These are phyloP conservation scores for Micrastur ruficollis DNA, from an alignment of 2,797 vertebrate genomes.

Conservation along the genomic window DNA sequence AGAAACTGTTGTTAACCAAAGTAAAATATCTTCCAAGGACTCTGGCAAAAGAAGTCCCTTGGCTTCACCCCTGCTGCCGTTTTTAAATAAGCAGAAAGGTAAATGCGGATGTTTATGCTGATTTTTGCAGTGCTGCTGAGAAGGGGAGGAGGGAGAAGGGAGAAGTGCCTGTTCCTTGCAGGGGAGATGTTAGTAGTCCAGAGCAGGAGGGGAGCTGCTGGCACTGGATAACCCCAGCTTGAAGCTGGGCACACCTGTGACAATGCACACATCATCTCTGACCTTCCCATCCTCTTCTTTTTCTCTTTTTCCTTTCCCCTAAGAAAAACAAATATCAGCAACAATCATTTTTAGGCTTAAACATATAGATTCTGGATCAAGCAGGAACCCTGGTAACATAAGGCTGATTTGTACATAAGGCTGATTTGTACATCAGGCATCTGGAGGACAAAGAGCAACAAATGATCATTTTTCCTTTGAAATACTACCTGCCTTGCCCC, in stretches of 20 bases:
- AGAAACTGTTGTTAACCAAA: conserved; percentile 57
- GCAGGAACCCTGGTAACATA: neutral
- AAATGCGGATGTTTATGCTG: conserved; percentile 33
- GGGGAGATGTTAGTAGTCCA: neutral
- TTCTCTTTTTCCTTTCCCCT: neutral
- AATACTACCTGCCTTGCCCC: neutral
- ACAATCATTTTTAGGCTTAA: neutral
- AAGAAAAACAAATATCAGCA: neutral
- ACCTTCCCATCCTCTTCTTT: neutral
- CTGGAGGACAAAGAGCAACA: neutral
- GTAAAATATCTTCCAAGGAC: conserved; percentile 51
- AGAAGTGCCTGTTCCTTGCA: neutral
- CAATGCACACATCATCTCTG: neutral
- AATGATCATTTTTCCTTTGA: neutral
- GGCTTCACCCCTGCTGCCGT: conserved; percentile 64
- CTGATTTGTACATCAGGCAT: neutral
- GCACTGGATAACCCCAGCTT: neutral
- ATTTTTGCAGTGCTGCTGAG: neutral
- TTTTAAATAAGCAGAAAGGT: conserved; percentile 92
- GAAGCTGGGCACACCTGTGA: neutral
- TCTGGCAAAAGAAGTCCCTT: conserved; percentile 30
- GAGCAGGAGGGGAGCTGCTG: neutral
- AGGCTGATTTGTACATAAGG: neutral
- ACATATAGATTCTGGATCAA: neutral
- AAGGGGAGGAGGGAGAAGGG: neutral